These are phyloP conservation scores for Erythrolamprus reginae DNA, from an alignment of 2,113 vertebrate species.

Conservation along the genomic window DNA sequence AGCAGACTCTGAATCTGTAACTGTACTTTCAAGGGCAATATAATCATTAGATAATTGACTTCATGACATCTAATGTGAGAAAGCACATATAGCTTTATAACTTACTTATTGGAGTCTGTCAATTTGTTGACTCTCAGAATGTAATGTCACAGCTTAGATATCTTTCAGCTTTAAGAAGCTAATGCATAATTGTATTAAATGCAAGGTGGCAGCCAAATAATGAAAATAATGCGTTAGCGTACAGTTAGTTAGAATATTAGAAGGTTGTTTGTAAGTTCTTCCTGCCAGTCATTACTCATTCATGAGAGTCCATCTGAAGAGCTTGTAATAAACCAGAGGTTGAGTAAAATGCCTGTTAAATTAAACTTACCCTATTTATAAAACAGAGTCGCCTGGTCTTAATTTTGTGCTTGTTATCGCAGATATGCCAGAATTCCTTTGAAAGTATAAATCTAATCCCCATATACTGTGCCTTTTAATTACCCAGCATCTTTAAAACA, in stretches of 20 bases:
- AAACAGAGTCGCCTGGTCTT: not conserved
- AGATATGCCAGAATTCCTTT: not conserved
- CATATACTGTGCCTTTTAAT: slow-evolving; percentile 2
- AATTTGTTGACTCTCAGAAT: slow-evolving; percentile 17
- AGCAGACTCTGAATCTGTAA: slow-evolving; percentile 19
- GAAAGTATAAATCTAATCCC: not conserved
- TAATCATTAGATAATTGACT: slow-evolving; percentile 24
- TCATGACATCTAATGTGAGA: not conserved
- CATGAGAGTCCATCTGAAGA: not conserved
- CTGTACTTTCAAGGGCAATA: not conserved
- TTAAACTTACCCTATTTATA: not conserved
- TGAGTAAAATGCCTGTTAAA: not conserved
- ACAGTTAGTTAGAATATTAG: not conserved
- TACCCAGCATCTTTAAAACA: not conserved
- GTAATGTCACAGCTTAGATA: slow-evolving; percentile 14
- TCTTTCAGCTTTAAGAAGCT: slow-evolving; percentile 27
- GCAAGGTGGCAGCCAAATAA: not conserved
- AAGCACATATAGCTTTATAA: not conserved
- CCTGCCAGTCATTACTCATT: not conserved
- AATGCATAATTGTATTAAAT: slow-evolving; percentile 28
- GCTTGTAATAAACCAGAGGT: slow-evolving; percentile 15
- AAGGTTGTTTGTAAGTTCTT: not conserved
- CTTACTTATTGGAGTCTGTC: slow-evolving; percentile 5
- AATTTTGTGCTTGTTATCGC: slow-evolving; percentile 1
- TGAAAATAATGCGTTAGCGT: not conserved